Base-by-base conservation (phyloP, 2,797 vertebrate species). In the Karalla daura region DNA sequence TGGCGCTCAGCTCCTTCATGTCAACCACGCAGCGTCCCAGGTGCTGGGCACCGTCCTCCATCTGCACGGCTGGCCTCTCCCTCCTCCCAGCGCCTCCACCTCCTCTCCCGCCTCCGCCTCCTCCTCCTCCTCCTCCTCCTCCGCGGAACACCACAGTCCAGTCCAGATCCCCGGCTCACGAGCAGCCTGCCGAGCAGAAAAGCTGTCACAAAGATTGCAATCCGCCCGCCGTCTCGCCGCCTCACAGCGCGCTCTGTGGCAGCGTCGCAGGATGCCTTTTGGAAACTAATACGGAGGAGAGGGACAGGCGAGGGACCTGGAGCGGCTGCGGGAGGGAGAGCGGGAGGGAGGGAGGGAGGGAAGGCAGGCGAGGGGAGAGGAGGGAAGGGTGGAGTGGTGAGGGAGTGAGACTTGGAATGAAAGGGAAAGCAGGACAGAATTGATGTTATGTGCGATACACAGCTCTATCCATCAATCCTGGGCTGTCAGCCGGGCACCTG, bases 1-100 rank as follows among this genome's bases (percentile, higher is more conserved):
- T 75, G 63, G 81, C 80, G 12, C 72, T 88, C 79, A 83, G 80
- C 81, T 88, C 88, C 78, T 82, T 89, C 88, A 92, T 90, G 81
- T 92, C 89, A 85, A 92, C 90, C 85, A 85, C 63, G 82, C 91
- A 92, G 83, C 85, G 86, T 86, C 81, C 88, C 81, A 89, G 75
- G 66, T 88, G 86, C 64, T 80, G 86, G 65, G 64, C 76, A 55
- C 89, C 77, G 68, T 92, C 91, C 86, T 91, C 91, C 91, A 92
- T 91, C 82, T 87, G 89, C 82, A 81, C 82, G 52, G 68, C 70
- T 74, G 61, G 61, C 64, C 71, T 68, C 81, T 53, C 74, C 67
- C 20, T 64, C 68, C 84, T 80, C 67, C 80, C 47, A 39, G 72
- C 43, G 54, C 55, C 59, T 59, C 80, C 46, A 53, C 76, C 74